Evolutionary conservation across 30 jellyfish, hydroid and myxozoan species (phyloP).

Genomic region (Cassiopea andromeda): DNA sequence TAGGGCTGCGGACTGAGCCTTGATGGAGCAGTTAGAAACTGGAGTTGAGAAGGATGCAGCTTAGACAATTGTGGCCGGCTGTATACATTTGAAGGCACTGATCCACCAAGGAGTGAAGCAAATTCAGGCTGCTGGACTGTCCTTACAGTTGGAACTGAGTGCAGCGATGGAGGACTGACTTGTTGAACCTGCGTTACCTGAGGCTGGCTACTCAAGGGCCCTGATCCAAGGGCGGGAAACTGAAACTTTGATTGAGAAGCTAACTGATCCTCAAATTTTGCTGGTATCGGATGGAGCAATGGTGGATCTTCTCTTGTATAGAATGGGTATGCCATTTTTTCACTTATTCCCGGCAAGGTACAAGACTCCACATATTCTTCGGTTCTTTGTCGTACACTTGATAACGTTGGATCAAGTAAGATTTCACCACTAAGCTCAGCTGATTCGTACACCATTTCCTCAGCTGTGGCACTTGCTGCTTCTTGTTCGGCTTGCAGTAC

Average conservation of each 20-base stretch:
- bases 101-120: no score
- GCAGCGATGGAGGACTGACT: not conserved
- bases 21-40: not conserved
- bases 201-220: not conserved
- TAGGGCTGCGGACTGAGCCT: slow-evolving; percentile 15
- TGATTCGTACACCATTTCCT: slow-evolving; percentile 21
- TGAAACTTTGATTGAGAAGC: not conserved
- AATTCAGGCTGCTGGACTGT: no score
- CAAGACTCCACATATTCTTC: not conserved
- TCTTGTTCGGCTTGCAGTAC: slow-evolving; percentile 38
- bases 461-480: slow-evolving; percentile 38
- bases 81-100: no score
- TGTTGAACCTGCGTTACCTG: not conserved
- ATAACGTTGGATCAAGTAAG: slow-evolving; percentile 6
- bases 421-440: slow-evolving; percentile 23
- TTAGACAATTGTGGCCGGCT: no score
- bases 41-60: no score
- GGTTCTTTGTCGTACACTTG: slow-evolving; percentile 6
- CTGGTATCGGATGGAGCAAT: not conserved
- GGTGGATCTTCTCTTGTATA: not conserved
- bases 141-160: not conserved
- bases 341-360: not conserved
- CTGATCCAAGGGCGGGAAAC: not conserved
- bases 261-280: not conserved
- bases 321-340: not conserved